A percentile compares a stretch with the other conserved stretches of the same genome.
Conservation (phyloP, 2,113 vertebrate genomes). For the Chloropsis cyanopogon region DNA sequence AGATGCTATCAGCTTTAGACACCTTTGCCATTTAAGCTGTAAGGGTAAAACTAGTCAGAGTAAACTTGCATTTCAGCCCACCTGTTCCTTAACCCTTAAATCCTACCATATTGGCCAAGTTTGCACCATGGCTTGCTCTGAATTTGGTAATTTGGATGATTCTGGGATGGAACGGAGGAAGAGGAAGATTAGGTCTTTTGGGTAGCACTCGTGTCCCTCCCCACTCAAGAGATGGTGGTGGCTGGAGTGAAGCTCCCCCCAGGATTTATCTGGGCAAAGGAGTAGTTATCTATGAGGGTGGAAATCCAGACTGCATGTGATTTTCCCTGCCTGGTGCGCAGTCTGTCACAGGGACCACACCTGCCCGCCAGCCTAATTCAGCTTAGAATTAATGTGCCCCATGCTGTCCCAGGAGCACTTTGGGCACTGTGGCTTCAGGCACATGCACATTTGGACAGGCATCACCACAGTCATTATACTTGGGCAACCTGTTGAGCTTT, state of each 20-base stretch:
- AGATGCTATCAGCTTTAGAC: neutral
- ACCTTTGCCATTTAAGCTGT: neutral
- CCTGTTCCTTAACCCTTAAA: neutral
- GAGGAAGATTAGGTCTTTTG: neutral
- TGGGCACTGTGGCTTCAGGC: neutral
- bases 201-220: neutral
- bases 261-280: neutral
- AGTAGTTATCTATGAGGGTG: neutral
- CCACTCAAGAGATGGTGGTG: neutral
- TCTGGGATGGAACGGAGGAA: neutral
- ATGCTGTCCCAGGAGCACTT: neutral
- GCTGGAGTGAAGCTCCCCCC: neutral
- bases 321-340: neutral
- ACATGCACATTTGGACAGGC: neutral
- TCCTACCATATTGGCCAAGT: fast-evolving
- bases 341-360: neutral
- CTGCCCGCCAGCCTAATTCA: neutral
- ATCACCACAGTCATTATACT: neutral
- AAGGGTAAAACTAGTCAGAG: neutral
- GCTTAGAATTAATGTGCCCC: neutral
- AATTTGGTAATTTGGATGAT: neutral
- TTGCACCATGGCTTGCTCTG: neutral
- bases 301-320: neutral
- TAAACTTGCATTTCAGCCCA: neutral
- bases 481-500: neutral